phyloP scores from a whole-genome alignment of 2,797 vertebrate genomes.

The Pachyuromys duprasi region DNA sequence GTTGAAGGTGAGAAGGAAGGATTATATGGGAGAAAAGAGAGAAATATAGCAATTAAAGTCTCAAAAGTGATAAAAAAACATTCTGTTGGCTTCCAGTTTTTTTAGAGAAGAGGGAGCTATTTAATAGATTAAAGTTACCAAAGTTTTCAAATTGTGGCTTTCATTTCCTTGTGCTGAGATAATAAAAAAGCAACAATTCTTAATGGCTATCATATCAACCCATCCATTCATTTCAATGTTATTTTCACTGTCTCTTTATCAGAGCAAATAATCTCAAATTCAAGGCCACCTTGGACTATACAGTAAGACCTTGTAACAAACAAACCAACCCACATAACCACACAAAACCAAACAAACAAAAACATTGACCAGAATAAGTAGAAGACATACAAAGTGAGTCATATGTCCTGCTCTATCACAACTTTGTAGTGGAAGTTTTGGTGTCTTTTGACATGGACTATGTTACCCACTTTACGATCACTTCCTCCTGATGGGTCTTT shows the following conservation, averaged over 20 bases:
- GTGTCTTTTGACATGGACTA: no score
- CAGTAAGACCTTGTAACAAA: background rate
- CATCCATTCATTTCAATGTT: slow-evolving; percentile 37
- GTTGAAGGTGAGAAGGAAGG: background rate
- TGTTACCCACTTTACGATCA: no score
- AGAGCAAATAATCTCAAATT: background rate
- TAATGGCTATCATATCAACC: slow-evolving; percentile 28
- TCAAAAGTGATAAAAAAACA: background rate
- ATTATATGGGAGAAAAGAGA: background rate
- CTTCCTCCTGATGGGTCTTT: no score
- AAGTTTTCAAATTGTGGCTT: slow-evolving; percentile 9
- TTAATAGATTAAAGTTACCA: slow-evolving; percentile 39
- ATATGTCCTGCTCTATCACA: background rate
- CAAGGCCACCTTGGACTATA: background rate
- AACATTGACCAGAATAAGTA: background rate
- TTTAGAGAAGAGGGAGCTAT: background rate
- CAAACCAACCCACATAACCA: background rate
- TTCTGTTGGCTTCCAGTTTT: background rate
- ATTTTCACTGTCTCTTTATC: background rate
- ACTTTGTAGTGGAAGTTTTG: background rate
- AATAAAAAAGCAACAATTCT: background rate
- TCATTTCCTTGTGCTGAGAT: background rate
- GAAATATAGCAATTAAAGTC: background rate
- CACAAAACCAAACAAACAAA: background rate
- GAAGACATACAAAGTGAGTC: slow-evolving; percentile 27